Percentiles rank a stretch among this genome's conserved stretches.
Conservation (phyloP, 2,888 invertebrate species). For the Cheilosia soror region DNA sequence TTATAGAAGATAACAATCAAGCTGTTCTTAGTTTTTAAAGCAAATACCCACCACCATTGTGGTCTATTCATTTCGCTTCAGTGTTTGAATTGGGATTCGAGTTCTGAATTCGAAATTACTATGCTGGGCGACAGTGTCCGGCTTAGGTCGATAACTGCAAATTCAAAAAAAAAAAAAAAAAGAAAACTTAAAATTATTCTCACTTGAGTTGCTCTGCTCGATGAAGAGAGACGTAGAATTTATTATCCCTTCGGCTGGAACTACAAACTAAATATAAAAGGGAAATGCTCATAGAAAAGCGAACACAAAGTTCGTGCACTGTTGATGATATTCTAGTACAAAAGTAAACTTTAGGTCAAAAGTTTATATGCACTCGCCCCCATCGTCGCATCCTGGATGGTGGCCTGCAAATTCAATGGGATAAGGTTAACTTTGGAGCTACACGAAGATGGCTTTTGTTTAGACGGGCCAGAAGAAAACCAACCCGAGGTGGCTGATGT, state of each 20-base stretch:
- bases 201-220: not conserved
- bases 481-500: conserved; percentile 2
- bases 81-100: not conserved
- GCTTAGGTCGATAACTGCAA: not conserved
- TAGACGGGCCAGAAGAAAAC: conserved; percentile 27
- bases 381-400: not conserved
- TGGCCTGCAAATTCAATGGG: conserved; percentile 20
- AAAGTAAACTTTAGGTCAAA: conserved; percentile 45
- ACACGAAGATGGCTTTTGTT: conserved; percentile 49
- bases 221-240: not conserved
- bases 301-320: conserved; percentile 26
- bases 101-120: not conserved
- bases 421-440: conserved; percentile 47
- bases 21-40: conserved; percentile 16
- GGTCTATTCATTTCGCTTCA: not conserved
- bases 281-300: conserved; percentile 2
- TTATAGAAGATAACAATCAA: conserved; percentile 42
- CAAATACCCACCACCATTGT: not conserved
- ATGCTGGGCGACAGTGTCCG: not conserved
- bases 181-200: not conserved
- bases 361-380: conserved; percentile 35
- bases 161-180: not conserved
- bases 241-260: conserved; percentile 4
- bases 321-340: conserved; percentile 9
- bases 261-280: not conserved